Base-by-base conservation (phyloP, 2,113 vertebrate genomes). In the Thryonomys swinderianus region DNA sequence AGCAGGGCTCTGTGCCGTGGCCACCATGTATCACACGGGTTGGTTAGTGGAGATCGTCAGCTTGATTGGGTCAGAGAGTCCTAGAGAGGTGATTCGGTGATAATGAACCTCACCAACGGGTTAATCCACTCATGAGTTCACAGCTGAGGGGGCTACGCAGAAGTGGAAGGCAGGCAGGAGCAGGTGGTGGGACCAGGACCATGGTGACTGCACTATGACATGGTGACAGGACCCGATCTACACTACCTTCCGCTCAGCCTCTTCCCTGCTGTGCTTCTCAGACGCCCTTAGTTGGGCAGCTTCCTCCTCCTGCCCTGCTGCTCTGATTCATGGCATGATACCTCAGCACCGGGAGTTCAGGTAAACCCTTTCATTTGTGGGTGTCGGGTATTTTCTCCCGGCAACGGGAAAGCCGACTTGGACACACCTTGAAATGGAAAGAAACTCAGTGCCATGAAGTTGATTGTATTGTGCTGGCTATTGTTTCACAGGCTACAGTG, bases 21-120 rank as follows among this genome's bases (percentile, higher is more conserved):
- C 20, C 5, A 2, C 2, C 14, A 27, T 7, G 12, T 16, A 25
- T 4, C 25, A 13, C 14, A 0, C 10, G 0, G 8, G 25, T 13
- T 74, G 25, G 27, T 17, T 74, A 14, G 27, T 30, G 16, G 42
- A 34, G 32, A 34, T 11, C 34, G 30, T 78, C 45, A 51, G 8
- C 14, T 8, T 51, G 30, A 34, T 34, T 78, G 48, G 74, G 30
- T 51, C 18, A 51, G 45, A 51, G 73, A 34, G 25, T 30, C 42
- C 74, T 78, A 27, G 27, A 78, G 45, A 51, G 16, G 30, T 53
- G 74, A 48, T 45, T 74, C 17, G 71, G 42, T 74, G 71, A 74
- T 30, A 30, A 74, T 34, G 5, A 20, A 78, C 7, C 16, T 78
- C 45, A 34, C 48, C 48, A 16, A 51, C 32, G 45, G 45, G 27